Conservation (phyloP, 2,113 vertebrate species). For the Dolichotis patagonum region DNA sequence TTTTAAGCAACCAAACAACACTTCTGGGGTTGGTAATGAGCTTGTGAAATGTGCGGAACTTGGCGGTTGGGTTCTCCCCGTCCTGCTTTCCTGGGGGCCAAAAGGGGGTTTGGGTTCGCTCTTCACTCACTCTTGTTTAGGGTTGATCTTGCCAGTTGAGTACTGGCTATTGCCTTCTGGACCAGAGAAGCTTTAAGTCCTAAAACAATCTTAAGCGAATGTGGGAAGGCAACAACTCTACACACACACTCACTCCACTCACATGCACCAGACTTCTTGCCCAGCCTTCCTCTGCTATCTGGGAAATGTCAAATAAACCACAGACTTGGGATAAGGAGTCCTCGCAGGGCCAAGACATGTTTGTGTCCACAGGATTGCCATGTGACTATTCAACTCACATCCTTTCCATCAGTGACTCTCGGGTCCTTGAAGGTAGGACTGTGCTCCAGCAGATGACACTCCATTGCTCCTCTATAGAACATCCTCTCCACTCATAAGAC, state of each 20-base stretch:
- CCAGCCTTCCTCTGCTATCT: not conserved
- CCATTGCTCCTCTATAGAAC: not conserved
- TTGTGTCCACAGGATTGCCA: not conserved
- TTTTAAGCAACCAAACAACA: slow-evolving; percentile 81
- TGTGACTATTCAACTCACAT: rapidly evolving
- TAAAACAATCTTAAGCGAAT: not conserved
- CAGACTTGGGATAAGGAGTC: not conserved
- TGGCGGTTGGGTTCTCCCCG: slow-evolving; percentile 56
- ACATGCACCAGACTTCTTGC: not conserved
- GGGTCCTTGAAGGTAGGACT: not conserved
- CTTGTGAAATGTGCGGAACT: slow-evolving; percentile 82
- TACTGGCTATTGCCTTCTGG: not conserved
- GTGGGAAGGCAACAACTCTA: not conserved
- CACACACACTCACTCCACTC: not conserved
- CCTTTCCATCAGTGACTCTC: not conserved
- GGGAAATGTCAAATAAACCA: not conserved
- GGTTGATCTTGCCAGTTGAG: not conserved
- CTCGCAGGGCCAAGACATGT: not conserved
- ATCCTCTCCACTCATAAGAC: not conserved
- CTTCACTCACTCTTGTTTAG: not conserved
- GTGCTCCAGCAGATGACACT: not conserved
- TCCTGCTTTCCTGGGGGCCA: slow-evolving; percentile 49
- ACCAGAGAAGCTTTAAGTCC: not conserved
- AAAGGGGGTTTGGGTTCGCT: not conserved
- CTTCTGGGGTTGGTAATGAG: slow-evolving; percentile 76